phyloP scores from a whole-genome alignment of 2,113 vertebrate species.

The Pantherophis guttatus region DNA sequence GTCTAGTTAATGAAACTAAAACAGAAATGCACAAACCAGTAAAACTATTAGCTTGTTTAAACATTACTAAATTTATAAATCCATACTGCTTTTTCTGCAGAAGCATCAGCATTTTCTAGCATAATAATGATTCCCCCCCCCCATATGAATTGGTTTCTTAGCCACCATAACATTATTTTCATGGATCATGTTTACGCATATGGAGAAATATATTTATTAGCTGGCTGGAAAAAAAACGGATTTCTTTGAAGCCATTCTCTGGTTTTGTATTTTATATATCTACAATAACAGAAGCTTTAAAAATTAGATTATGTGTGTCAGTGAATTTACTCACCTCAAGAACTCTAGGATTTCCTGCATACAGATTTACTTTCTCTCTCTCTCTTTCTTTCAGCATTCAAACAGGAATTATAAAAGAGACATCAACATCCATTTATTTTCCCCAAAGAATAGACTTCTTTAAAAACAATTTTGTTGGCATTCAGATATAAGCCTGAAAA shows the following conservation, averaged over 20 bases:
- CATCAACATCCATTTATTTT: not conserved
- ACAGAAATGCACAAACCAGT: conserved; percentile 20
- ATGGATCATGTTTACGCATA: not conserved
- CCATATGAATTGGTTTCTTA: not conserved
- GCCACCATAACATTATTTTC: not conserved
- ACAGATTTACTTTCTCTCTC: not conserved
- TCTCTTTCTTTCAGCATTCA: not conserved
- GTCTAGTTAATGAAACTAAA: conserved; percentile 22
- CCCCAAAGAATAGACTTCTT: not conserved
- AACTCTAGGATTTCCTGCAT: not conserved
- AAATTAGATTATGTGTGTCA: not conserved
- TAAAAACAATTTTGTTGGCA: not conserved
- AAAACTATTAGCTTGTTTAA: conserved; percentile 19
- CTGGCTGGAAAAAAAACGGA: not conserved
- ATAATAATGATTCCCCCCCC: conserved; percentile 25
- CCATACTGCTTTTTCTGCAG: conserved; percentile 8
- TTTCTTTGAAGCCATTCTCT: not conserved
- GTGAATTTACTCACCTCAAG: not conserved
- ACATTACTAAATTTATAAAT: not conserved
- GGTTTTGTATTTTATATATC: not conserved
- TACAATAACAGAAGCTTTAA: not conserved
- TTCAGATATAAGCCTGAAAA: not conserved
- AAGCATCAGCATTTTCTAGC: conserved; percentile 1
- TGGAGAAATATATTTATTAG: not conserved
- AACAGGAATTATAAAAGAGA: not conserved